Base-by-base conservation (phyloP, 2,888 invertebrate genomes). In the Apodemia duryi region DNA sequence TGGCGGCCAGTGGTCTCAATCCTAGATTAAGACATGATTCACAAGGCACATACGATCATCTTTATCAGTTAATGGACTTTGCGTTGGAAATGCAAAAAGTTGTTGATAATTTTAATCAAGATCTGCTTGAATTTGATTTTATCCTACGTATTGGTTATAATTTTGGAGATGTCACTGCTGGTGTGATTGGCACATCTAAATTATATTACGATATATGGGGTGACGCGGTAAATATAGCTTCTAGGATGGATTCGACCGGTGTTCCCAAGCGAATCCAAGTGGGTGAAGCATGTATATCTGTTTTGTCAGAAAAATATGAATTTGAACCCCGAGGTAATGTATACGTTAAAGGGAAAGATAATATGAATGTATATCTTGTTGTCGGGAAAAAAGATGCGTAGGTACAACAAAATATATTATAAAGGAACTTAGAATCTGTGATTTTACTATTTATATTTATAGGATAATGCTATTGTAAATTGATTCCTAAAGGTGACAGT, bases 201-300 rank as follows among this genome's bases (percentile, higher is more conserved):
- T 91, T 99, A 68, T 97, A 98, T 83, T 99, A 98, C 77, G 99
- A 99, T 83, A 99, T 99, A 75, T 99, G 99, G 99, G 99, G 99
- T 0, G 99, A 99, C 83, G 98, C 99, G 0, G 99, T 99, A 0
- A 99, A 99, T 83, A 98, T 99, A 67, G 98, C 99, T 0, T 97
- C 97, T 7, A 93, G 99, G 65, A 99, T 99, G 99, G 99, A 99
- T 84, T 97, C 98, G 0, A 99, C 98, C 0, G 99, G 99, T 0
- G 95, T 98, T 10, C 93, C 95, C 4, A 96, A 97, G 67, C 92
- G 95, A 63, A 96, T 98, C 72, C 97, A 97, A 81, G 94, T 97
- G 3, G 96, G 97, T 13, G 95, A 95, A 76, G 94, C 95, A 66
- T 96, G 96, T 76, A 84, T 97, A 60, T 86, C 94, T 0, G 93